Evolutionary conservation across 2,113 vertebrate genomes (phyloP).

Genomic region (Mionectes macconnelli): DNA sequence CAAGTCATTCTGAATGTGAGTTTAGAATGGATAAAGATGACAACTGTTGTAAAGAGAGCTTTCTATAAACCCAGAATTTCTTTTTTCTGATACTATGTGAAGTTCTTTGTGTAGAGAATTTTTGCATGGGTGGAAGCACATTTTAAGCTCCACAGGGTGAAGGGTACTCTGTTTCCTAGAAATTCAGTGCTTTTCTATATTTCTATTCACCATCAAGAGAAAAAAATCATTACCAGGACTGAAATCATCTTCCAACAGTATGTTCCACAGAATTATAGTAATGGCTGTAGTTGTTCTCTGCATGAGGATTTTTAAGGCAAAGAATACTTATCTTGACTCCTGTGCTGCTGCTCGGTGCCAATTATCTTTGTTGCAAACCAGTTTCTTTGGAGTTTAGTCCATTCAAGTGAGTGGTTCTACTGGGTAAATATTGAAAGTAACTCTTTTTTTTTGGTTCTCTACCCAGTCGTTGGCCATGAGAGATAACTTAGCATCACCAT

Average conservation of each 20-base stretch:
- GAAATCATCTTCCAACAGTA: neutral
- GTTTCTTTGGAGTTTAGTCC: neutral
- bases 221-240: neutral
- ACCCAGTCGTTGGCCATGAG: neutral
- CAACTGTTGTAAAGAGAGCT: neutral
- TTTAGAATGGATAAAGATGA: neutral
- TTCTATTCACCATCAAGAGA: neutral
- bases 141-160: neutral
- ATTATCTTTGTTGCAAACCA: neutral
- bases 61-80: neutral
- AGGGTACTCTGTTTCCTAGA: neutral
- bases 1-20: neutral
- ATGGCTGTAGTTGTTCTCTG: neutral
- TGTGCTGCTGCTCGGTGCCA: neutral
- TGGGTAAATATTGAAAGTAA: neutral
- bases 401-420: neutral
- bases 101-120: neutral
- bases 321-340: neutral
- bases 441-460: neutral
- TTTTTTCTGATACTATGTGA: neutral
- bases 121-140: neutral
- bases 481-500: neutral
- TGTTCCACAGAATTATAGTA: neutral
- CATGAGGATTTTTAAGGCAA: neutral
- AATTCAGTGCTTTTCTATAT: neutral